Evolutionary conservation across 2,888 invertebrate genomes (phyloP).

Genomic region (Heteromurus nitidus): DNA sequence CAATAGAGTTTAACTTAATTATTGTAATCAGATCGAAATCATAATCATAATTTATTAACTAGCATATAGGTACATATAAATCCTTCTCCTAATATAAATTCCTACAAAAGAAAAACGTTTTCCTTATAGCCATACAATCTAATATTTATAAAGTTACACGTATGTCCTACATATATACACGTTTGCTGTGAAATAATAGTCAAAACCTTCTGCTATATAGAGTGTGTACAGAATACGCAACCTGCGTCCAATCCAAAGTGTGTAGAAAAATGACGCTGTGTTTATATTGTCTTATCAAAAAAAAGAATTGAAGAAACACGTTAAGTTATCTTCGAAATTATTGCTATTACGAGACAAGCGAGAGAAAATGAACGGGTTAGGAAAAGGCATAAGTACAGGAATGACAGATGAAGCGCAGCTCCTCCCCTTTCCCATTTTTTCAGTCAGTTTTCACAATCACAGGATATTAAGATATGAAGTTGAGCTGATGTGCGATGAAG

Average conservation of each 20-base stretch:
- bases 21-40: slow-evolving; percentile 23
- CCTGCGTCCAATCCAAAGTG: too few species aligned
- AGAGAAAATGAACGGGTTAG: too few species aligned
- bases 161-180: too few species aligned
- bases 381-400: neutral
- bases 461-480: slow-evolving; percentile 7
- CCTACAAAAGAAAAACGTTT: neutral
- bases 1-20: slow-evolving; percentile 7
- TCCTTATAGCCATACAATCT: too few species aligned
- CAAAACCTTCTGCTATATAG: too few species aligned
- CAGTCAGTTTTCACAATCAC: neutral
- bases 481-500: too few species aligned
- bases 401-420: too few species aligned
- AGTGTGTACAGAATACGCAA: too few species aligned
- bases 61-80: neutral
- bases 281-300: neutral
- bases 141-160: too few species aligned
- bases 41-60: slow-evolving; percentile 35
- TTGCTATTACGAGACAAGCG: too few species aligned
- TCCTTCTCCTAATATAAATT: neutral
- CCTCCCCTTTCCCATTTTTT: too few species aligned
- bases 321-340: neutral
- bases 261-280: neutral
- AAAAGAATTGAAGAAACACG: too few species aligned
- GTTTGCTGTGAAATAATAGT: neutral